phyloP scores from a whole-genome alignment of 2,888 invertebrate genomes.

The Cacoxenus indagator region DNA sequence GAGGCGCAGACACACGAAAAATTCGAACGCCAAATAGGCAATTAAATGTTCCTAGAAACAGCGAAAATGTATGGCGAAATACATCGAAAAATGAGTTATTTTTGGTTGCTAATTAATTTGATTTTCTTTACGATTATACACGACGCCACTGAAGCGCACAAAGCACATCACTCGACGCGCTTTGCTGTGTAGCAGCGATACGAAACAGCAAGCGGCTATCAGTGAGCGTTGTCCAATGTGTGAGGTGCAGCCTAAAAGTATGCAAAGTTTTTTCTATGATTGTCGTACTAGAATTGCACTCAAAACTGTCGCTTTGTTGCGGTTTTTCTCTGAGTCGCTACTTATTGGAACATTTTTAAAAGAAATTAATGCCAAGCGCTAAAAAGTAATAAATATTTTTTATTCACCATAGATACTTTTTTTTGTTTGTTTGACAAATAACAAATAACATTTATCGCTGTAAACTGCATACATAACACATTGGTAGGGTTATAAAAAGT shows the following conservation, averaged over 20 bases:
- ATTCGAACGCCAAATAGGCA: constrained; percentile 39
- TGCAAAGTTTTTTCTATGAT: constrained; percentile 21
- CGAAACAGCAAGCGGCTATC: background rate
- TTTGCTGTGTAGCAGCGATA: background rate
- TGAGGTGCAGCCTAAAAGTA: constrained; percentile 24
- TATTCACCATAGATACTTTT: too few relatives aligned
- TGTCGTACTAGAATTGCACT: background rate
- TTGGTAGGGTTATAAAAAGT: too few relatives aligned
- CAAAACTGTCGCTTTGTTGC: constrained; percentile 34
- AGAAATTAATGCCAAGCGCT: background rate
- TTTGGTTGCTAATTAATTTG: constrained; percentile 31
- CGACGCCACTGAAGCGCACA: background rate
- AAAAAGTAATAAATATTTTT: too few relatives aligned
- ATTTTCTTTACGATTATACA: constrained; percentile 1
- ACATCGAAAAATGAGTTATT: constrained; percentile 38
- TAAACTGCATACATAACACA: too few relatives aligned
- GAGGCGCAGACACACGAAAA: background rate
- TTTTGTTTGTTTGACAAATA: too few relatives aligned
- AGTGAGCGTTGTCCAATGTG: background rate
- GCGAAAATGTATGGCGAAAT: constrained; percentile 38
- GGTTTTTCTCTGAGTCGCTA: too few relatives aligned
- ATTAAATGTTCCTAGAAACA: constrained; percentile 56
- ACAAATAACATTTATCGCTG: too few relatives aligned
- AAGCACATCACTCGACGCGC: background rate
- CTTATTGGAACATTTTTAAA: background rate